A percentile compares a stretch with the other conserved stretches of the same genome.
phyloP scores from a whole-genome alignment of 2,113 vertebrate genomes.

The Odobenus rosmarus region DNA sequence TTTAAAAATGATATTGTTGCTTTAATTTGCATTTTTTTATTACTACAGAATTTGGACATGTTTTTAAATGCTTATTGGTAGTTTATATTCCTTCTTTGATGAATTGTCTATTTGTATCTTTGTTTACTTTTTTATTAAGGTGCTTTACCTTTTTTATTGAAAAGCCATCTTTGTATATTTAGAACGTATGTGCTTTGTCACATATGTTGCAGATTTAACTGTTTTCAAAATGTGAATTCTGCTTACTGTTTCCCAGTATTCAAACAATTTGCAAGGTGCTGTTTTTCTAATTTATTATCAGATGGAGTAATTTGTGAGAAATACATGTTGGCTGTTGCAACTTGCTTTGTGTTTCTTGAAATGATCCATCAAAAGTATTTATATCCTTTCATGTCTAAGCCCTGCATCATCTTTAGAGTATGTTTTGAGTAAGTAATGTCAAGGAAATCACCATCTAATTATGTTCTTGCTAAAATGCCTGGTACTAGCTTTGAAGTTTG shows the following conservation, averaged over 20 bases:
- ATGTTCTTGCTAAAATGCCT: conserved; percentile 30
- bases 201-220: background rate
- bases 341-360: conserved; percentile 67
- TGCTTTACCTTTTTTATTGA: background rate
- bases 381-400: conserved; percentile 55
- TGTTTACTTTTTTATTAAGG: background rate
- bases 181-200: background rate
- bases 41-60: background rate
- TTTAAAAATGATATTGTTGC: conserved; percentile 1
- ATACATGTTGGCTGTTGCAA: background rate
- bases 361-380: conserved; percentile 51
- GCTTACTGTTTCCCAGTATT: background rate
- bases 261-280: background rate
- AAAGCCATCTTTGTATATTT: background rate
- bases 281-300: conserved; percentile 12
- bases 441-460: conserved; percentile 60
- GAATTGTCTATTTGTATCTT: conserved; percentile 45
- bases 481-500: conserved; percentile 62
- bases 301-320: conserved; percentile 39
- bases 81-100: conserved; percentile 19
- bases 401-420: background rate
- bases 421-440: conserved; percentile 56
- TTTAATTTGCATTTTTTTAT: conserved; percentile 31
- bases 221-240: conserved; percentile 32
- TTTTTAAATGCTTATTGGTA: conserved; percentile 40